Evolutionary conservation across 2,888 invertebrate genomes (phyloP).

Genomic region (Pogonocherus hispidulus): DNA sequence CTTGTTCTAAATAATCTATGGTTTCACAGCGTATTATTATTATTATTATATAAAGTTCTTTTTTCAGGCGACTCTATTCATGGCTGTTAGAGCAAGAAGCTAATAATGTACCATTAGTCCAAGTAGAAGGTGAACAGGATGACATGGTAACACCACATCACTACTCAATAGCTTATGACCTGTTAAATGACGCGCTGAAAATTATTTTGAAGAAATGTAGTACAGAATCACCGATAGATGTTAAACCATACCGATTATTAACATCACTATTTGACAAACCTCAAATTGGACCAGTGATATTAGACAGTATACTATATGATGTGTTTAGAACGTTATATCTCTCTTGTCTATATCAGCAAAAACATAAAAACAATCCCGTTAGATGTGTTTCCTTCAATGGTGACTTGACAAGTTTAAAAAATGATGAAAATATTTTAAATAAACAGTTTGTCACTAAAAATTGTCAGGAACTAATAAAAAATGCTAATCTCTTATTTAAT

Average conservation of each 20-base stretch:
- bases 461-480: slow-evolving; percentile 82
- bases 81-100: slow-evolving; percentile 86
- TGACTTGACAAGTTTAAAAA: slow-evolving; percentile 64
- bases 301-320: slow-evolving; percentile 83
- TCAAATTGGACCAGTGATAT: slow-evolving; percentile 84
- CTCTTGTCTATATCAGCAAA: slow-evolving; percentile 69
- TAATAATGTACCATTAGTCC: slow-evolving; percentile 65
- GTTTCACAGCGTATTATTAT: too few species aligned
- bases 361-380: slow-evolving; percentile 59
- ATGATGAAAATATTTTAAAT: slow-evolving; percentile 58
- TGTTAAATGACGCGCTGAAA: slow-evolving; percentile 77
- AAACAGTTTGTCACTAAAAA: slow-evolving; percentile 67
- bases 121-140: slow-evolving; percentile 48
- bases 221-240: slow-evolving; percentile 71
- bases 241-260: slow-evolving; percentile 83
- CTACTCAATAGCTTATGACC: slow-evolving; percentile 71
- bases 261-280: slow-evolving; percentile 89
- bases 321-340: slow-evolving; percentile 78
- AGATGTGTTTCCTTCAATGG: slow-evolving; percentile 67
- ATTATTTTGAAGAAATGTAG: slow-evolving; percentile 73
- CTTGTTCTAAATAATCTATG: too few species aligned
- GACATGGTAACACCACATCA: slow-evolving; percentile 47
- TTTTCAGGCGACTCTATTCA: slow-evolving; percentile 79
- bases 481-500: slow-evolving; percentile 86
- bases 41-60: not conserved